These are phyloP conservation scores for Anniella stebbinsi DNA, from an alignment of 2,797 vertebrate species.

Conservation along the genomic window DNA sequence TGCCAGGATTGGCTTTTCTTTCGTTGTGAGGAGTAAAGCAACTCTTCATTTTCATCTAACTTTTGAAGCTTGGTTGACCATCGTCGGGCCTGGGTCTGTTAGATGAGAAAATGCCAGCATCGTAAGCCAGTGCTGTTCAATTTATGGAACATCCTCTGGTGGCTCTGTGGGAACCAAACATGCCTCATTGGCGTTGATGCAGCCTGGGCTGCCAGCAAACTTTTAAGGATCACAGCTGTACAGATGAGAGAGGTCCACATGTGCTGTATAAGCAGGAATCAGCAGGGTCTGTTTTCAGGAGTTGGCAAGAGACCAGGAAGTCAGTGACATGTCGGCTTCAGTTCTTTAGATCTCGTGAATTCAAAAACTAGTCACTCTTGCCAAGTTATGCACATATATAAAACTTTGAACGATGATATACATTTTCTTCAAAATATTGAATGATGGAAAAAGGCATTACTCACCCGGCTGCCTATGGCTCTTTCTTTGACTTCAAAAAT, in stretches of 20 bases:
- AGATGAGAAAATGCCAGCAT: conserved; percentile 6
- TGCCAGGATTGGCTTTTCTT: neutral
- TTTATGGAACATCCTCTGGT: conserved; percentile 25
- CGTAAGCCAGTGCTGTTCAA: neutral
- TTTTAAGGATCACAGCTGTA: conserved; percentile 20
- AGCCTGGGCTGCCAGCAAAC: neutral
- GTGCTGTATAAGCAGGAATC: conserved; percentile 13
- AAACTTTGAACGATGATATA: conserved; percentile 11
- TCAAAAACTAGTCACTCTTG: neutral
- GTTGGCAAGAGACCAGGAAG: neutral
- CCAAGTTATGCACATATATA: neutral
- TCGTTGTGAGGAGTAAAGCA: neutral
- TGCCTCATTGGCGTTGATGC: neutral
- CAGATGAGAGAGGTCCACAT: conserved; percentile 4
- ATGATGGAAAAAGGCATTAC: conserved; percentile 1
- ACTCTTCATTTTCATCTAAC: neutral
- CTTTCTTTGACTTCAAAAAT: conserved; percentile 11
- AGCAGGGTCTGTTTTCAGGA: neutral
- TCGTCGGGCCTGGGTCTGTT: neutral
- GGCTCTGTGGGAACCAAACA: conserved; percentile 17
- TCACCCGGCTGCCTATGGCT: neutral
- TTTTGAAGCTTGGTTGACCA: neutral
- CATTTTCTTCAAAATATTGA: conserved; percentile 28
- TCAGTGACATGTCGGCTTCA: neutral
- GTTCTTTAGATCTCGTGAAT: conserved; percentile 21